These are phyloP conservation scores for Scopus umbretta DNA, from an alignment of 2,113 vertebrate species.

Conservation along the genomic window DNA sequence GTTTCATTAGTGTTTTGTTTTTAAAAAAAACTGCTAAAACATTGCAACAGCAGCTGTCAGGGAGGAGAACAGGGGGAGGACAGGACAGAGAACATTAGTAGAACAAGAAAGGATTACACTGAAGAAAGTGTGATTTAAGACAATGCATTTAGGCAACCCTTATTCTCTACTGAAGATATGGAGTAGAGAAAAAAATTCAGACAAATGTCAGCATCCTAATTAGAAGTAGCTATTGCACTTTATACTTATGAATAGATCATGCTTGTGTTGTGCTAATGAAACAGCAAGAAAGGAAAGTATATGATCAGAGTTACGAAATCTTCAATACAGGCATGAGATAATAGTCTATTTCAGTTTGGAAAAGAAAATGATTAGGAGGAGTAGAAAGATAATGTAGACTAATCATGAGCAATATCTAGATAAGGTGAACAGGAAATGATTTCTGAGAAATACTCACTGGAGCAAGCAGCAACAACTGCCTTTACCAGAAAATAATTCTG, in stretches of 20 bases:
- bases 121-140: neutral
- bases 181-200: neutral
- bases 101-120: neutral
- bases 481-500: neutral
- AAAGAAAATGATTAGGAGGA: constrained; percentile 3
- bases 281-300: neutral
- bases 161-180: neutral
- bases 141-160: neutral
- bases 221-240: neutral
- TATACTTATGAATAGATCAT: neutral
- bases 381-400: neutral
- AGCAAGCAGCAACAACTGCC: neutral
- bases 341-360: neutral
- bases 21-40: neutral
- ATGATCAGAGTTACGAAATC: neutral
- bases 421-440: constrained; percentile 11
- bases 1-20: neutral
- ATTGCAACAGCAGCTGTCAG: neutral
- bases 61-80: neutral
- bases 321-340: neutral
- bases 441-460: neutral
- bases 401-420: constrained; percentile 24
- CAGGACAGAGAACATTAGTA: neutral
- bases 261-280: neutral
- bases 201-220: neutral